Percentiles rank a stretch among this genome's conserved stretches.
phyloP scores from a whole-genome alignment of 2,888 invertebrate species.

The Chelonus formosanus region DNA sequence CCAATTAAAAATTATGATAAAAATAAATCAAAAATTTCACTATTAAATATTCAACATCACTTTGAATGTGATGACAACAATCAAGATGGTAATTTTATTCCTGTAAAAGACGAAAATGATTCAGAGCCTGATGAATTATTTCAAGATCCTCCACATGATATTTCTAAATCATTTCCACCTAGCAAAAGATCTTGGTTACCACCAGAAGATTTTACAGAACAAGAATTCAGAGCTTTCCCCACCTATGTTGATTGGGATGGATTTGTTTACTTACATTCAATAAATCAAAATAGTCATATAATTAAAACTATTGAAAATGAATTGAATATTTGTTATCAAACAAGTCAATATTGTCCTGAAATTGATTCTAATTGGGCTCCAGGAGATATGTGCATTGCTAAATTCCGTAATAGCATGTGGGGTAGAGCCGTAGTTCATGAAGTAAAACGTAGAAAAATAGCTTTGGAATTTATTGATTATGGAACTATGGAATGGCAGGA shows the following conservation, averaged over 20 bases:
- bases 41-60: no score
- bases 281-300: constrained; percentile 39
- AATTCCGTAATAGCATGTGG: constrained; percentile 70
- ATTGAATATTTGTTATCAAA: background rate
- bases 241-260: constrained; percentile 68
- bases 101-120: no score
- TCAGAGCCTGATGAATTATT: no score
- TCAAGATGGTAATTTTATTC: no score
- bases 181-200: no score
- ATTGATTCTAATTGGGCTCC: constrained; percentile 67
- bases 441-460: constrained; percentile 52
- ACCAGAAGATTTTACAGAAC: constrained; percentile 53
- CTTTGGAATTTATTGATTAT: constrained; percentile 81
- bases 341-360: background rate
- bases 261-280: constrained; percentile 64
- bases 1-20: constrained; percentile 56
- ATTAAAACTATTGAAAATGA: background rate
- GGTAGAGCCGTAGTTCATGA: constrained; percentile 75
- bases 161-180: no score
- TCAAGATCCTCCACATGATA: no score
- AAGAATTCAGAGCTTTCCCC: constrained; percentile 67
- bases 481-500: constrained; percentile 78
- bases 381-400: constrained; percentile 77
- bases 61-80: no score
- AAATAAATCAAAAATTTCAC: constrained; percentile 41